phyloP scores from a whole-genome alignment of 1,140 invertebrate genomes.

The Drosophila tsacasi region DNA sequence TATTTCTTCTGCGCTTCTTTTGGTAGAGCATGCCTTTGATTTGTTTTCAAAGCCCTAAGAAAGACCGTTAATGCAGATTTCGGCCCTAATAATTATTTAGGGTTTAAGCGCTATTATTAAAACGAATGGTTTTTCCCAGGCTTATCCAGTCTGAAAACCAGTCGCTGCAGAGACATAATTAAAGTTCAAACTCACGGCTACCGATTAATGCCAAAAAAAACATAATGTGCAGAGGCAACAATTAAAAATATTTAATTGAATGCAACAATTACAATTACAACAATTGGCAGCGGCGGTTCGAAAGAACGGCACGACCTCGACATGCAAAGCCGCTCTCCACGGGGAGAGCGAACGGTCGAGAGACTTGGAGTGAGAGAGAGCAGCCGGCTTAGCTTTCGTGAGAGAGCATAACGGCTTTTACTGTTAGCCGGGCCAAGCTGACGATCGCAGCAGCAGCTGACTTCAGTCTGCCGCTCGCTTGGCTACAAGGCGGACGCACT shows the following conservation, averaged over 20 bases:
- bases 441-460: conserved; percentile 53
- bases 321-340: conserved; percentile 63
- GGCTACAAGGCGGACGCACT: conserved; percentile 74
- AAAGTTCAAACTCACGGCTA: conserved; percentile 77
- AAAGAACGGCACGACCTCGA: conserved; percentile 74
- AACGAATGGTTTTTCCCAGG: conserved; percentile 4
- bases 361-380: conserved; percentile 11
- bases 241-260: conserved; percentile 75
- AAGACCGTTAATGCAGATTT: not conserved
- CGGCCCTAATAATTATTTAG: not conserved
- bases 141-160: conserved; percentile 52
- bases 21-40: not conserved
- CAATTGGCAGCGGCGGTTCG: conserved; percentile 39
- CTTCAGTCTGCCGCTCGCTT: conserved; percentile 81
- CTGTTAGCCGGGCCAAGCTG: conserved; percentile 60
- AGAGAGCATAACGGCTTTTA: conserved; percentile 71
- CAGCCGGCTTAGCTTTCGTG: conserved; percentile 13
- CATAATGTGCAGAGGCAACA: conserved; percentile 58
- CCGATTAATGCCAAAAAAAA: conserved; percentile 44
- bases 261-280: conserved; percentile 61
- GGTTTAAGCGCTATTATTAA: not conserved
- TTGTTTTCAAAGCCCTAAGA: too few species aligned
- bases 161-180: conserved; percentile 56
- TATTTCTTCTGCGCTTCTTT: not conserved
- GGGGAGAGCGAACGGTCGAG: not conserved